phyloP scores from a whole-genome alignment of 2,888 invertebrate genomes.

The Lordiphosa fenestrarum region DNA sequence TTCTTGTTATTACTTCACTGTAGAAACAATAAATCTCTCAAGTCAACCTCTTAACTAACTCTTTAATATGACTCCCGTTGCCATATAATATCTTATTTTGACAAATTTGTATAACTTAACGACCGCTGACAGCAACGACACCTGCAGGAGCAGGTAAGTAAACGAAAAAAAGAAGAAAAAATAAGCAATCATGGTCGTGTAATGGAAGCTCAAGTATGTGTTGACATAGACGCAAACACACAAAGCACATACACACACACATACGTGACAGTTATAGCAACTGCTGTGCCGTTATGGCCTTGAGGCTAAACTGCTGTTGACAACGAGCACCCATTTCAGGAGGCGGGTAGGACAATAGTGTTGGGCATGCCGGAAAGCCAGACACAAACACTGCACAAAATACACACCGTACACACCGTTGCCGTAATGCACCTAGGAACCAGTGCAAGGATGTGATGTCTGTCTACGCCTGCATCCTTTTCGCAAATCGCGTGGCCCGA shows the following conservation, averaged over 20 bases:
- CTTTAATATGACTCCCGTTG: constrained; percentile 2
- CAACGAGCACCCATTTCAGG: constrained; percentile 45
- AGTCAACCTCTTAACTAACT: too few species aligned
- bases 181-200: constrained; percentile 71
- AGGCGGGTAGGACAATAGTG: constrained; percentile 37
- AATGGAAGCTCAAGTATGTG: constrained; percentile 70
- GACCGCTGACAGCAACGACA: constrained; percentile 47
- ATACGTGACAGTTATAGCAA: constrained; percentile 56
- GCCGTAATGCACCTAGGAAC: constrained; percentile 17
- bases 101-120: constrained; percentile 60
- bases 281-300: constrained; percentile 60
- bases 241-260: constrained; percentile 21
- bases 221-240: constrained; percentile 57
- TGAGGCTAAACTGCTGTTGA: constrained; percentile 72
- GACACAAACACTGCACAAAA: constrained; percentile 30
- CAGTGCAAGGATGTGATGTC: constrained; percentile 31
- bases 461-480: constrained; percentile 37
- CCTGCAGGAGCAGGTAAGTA: constrained; percentile 32
- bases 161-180: constrained; percentile 21
- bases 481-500: constrained; percentile 31
- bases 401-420: constrained; percentile 9
- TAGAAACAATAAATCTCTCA: too few species aligned
- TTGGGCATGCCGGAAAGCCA: constrained; percentile 60
- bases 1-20: neutral
- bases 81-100: constrained; percentile 45